Percentiles rank a stretch among this genome's conserved stretches.
Evolutionary conservation across 2,113 vertebrate genomes (phyloP).

Genomic region (Neolamprologus toae): DNA sequence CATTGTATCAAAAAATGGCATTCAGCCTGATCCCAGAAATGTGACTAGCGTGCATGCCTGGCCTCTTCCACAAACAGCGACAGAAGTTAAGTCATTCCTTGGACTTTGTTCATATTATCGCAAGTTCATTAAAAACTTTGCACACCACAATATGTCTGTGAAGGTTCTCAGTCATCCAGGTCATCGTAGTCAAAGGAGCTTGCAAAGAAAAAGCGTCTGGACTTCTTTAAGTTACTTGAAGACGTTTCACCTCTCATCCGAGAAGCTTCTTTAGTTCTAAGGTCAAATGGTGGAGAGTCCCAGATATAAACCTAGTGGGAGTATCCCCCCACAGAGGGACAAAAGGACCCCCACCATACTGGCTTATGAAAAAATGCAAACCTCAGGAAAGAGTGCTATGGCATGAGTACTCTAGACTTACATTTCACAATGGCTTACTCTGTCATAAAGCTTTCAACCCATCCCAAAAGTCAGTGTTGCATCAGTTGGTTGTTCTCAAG

Average conservation of each 20-base stretch:
- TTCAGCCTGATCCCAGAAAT: neutral
- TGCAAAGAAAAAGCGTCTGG: too few species aligned
- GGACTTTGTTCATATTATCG: neutral
- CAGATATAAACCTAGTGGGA: too few species aligned
- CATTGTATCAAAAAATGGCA: neutral
- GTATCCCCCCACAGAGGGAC: too few species aligned
- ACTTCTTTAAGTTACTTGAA: too few species aligned
- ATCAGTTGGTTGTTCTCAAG: neutral
- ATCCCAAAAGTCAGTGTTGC: neutral
- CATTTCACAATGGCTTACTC: neutral
- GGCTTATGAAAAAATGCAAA: neutral
- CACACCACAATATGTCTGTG: neutral
- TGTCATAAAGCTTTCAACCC: neutral
- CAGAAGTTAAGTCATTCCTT: neutral
- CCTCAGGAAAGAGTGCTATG: too few species aligned
- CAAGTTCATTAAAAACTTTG: neutral
- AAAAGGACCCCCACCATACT: neutral
- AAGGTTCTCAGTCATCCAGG: too few species aligned
- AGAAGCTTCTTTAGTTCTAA: too few species aligned
- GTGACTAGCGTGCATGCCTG: neutral
- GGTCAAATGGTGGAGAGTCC: too few species aligned
- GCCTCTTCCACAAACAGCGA: neutral
- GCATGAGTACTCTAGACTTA: too few species aligned
- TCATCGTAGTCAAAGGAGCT: too few species aligned
- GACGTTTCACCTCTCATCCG: too few species aligned